Base-by-base conservation (phyloP, 2,113 vertebrate genomes). In the Odontophorus gujanensis region DNA sequence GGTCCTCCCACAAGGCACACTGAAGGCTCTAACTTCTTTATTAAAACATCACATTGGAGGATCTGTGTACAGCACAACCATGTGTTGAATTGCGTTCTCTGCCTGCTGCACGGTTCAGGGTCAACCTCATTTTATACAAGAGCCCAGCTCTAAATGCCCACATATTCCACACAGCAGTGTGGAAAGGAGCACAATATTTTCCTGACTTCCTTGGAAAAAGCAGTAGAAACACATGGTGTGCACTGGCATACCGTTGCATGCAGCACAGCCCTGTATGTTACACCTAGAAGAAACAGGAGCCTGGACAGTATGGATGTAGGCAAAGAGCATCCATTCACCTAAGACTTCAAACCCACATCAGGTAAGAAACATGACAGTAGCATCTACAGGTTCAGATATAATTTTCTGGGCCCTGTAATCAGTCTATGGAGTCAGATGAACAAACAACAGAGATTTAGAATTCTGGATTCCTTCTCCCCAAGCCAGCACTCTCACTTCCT, bases 61-160 rank as follows among this genome's bases (percentile, higher is more conserved):
- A n/a, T 18, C 65, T 92, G 36, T 1, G 9, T 85, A 51, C 22
- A 26, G 48, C 0, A 2, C 43, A 48, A 72, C 13, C 12, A 36
- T 0, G 0, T 9, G 9, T 75, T 2, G 0, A 12, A 20, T 34
- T 38, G 40, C 6, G 30, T 19, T 47, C 30, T 18, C 19, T 79
- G 22, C 10, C 40, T 13, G 17, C 28, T 3, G 1, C 22, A 8
- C 8, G 20, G n/a, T 25, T 63, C 61, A 40, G 36, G 21, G 25
- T 19, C 51, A 43, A 2, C 17, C 61, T 66, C 12, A 25, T 32
- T 75, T 51, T 78, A 25, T 32, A 7, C 2, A 16, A 4, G 8
- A 51, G 28, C 30, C n/a, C 13, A 6, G 7, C 28, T 89, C 55
- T 32, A 48, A 40, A 16, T 32, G 28, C 15, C 5, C 21, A 8